Conservation (phyloP, 2,888 invertebrate species). For the Xestia xanthographa region DNA sequence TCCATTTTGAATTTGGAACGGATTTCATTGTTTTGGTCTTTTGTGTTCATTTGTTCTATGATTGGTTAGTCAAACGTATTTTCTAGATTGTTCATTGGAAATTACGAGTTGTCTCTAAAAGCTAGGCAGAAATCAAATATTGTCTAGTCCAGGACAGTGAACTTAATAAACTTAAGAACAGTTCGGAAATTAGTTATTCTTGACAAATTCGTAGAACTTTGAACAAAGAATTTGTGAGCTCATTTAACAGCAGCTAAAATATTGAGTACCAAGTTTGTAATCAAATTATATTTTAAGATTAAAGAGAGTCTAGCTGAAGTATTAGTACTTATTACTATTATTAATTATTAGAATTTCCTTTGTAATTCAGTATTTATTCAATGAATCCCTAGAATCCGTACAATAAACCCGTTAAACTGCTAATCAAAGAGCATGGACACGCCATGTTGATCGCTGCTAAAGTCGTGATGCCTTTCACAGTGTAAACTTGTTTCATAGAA, state of each 20-base stretch:
- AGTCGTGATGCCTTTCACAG: background rate
- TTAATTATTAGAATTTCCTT: slow-evolving; percentile 3
- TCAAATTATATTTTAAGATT: background rate
- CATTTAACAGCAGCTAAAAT: background rate
- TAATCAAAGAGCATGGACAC: background rate
- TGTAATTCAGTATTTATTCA: slow-evolving; percentile 13
- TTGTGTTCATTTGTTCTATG: slow-evolving; percentile 31
- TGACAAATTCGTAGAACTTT: background rate
- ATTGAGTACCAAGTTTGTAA: background rate
- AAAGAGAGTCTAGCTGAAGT: background rate
- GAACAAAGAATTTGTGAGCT: background rate
- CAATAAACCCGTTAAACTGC: background rate
- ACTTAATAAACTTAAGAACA: background rate
- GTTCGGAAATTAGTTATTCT: background rate
- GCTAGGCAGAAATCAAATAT: background rate
- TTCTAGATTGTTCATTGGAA: background rate
- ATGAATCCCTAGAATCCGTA: background rate
- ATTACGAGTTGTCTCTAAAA: background rate
- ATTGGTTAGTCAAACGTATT: slow-evolving; percentile 7
- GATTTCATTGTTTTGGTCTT: slow-evolving; percentile 26
- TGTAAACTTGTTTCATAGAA: background rate
- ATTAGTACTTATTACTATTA: too few relatives aligned
- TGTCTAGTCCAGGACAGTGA: background rate
- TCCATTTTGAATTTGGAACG: slow-evolving; percentile 7
- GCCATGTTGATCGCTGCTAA: too few relatives aligned